A percentile compares a stretch with the other conserved stretches of the same genome.
Conservation (phyloP, 2,888 invertebrate species). For the Pocota personata region DNA sequence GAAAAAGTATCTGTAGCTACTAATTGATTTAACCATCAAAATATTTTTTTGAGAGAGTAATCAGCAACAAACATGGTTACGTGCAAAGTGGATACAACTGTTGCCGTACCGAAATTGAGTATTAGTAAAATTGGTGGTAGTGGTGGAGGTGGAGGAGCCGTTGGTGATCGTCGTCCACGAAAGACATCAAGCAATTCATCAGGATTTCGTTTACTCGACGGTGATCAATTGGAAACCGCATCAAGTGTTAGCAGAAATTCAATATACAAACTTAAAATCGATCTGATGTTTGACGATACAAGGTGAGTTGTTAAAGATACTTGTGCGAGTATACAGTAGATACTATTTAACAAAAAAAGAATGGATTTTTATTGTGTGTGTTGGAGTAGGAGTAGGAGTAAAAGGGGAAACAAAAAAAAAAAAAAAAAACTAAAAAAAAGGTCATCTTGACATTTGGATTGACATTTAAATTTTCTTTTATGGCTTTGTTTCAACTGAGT, state of each 20-base stretch:
- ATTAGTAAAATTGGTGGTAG: slow-evolving; percentile 57
- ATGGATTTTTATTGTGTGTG: background rate
- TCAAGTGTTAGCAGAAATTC: slow-evolving; percentile 84
- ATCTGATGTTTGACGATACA: slow-evolving; percentile 91
- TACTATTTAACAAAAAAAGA: background rate
- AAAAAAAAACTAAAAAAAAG: no score
- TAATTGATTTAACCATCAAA: slow-evolving; percentile 27
- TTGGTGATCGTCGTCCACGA: slow-evolving; percentile 75
- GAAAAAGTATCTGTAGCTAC: slow-evolving; percentile 8
- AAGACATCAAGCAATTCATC: slow-evolving; percentile 81
- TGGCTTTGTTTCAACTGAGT: background rate
- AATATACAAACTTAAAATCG: slow-evolving; percentile 92
- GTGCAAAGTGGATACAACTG: slow-evolving; percentile 81
- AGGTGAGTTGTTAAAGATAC: slow-evolving; percentile 81
- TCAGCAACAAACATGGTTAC: slow-evolving; percentile 80
- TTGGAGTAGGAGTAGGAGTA: background rate
- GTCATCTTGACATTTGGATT: slow-evolving; percentile 30
- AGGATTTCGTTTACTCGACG: slow-evolving; percentile 82
- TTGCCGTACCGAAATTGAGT: slow-evolving; percentile 79
- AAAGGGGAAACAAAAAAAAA: no score
- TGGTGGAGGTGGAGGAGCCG: background rate
- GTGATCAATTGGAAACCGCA: slow-evolving; percentile 81
- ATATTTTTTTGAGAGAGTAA: slow-evolving; percentile 8
- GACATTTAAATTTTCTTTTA: slow-evolving; percentile 26
- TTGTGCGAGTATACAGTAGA: background rate